Conservation (phyloP, 2,797 vertebrate genomes). For the Hybognathus amarus region DNA sequence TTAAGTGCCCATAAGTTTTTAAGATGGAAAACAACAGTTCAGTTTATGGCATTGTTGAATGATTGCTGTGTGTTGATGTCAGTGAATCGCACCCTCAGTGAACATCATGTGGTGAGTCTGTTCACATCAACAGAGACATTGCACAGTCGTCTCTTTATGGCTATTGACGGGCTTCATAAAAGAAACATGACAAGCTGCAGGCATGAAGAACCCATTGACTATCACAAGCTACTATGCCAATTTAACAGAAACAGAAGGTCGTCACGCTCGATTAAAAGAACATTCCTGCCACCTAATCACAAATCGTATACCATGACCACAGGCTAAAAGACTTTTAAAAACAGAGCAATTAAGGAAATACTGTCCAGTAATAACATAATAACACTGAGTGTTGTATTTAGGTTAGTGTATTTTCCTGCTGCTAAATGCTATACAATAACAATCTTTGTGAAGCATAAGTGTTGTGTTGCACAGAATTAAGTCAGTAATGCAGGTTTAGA, state of each 20-base stretch:
- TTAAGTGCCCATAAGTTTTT: slow-evolving; percentile 40
- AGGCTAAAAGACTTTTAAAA: slow-evolving; percentile 32
- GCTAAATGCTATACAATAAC: neutral
- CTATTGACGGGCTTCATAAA: slow-evolving; percentile 13
- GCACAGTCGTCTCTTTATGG: slow-evolving; percentile 34
- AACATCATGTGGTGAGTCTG: slow-evolving; percentile 29
- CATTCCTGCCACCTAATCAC: slow-evolving; percentile 33
- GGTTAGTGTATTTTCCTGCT: neutral
- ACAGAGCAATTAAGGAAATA: slow-evolving; percentile 22
- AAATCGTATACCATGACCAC: slow-evolving; percentile 41
- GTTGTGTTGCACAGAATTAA: too few relatives aligned
- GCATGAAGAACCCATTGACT: slow-evolving; percentile 51
- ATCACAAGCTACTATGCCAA: slow-evolving; percentile 40
- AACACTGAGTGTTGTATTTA: neutral
- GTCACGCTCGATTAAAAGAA: slow-evolving; percentile 40
- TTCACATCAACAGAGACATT: slow-evolving; percentile 34
- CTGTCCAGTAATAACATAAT: neutral
- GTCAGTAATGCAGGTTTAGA: neutral
- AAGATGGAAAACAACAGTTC: slow-evolving; percentile 17
- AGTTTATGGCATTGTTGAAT: slow-evolving; percentile 33
- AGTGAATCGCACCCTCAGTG: slow-evolving; percentile 29
- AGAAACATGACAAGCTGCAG: slow-evolving; percentile 46
- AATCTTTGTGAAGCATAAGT: neutral
- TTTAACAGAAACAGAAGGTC: slow-evolving; percentile 41
- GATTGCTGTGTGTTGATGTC: neutral